Conservation (phyloP, 2,113 vertebrate species). For the Apus apus region DNA sequence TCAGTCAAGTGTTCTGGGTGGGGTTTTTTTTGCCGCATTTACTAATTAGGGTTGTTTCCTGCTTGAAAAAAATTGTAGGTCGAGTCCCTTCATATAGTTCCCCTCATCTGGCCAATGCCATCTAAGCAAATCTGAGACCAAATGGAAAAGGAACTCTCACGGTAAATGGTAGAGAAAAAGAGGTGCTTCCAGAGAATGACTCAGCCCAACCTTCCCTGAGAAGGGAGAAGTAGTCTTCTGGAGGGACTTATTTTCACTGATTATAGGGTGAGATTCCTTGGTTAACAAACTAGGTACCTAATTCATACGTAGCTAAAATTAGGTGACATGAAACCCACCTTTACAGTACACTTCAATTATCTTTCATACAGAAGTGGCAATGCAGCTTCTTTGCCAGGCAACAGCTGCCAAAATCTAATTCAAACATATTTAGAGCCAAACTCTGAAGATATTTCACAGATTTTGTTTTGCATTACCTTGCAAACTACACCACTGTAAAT, state of each 20-base stretch:
- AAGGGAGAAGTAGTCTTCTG: background rate
- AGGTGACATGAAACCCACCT: background rate
- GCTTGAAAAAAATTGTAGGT: background rate
- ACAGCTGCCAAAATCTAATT: background rate
- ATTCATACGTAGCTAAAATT: background rate
- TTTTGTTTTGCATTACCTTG: background rate
- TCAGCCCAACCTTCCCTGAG: background rate
- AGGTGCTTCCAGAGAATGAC: background rate
- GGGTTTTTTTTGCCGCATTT: background rate
- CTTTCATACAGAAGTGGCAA: background rate
- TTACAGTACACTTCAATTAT: background rate
- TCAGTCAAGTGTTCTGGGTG: background rate
- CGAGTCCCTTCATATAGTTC: too few species aligned
- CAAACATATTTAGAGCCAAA: background rate
- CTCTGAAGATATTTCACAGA: background rate
- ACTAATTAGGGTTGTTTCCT: background rate
- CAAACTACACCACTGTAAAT: background rate
- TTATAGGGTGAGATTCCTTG: background rate
- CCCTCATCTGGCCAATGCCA: background rate
- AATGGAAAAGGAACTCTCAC: background rate
- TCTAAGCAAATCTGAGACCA: background rate
- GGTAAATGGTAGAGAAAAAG: background rate
- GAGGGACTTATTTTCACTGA: background rate
- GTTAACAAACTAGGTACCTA: background rate
- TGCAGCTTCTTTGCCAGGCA: background rate